Conservation (phyloP, 2,113 vertebrate species). For the Esox niger region DNA sequence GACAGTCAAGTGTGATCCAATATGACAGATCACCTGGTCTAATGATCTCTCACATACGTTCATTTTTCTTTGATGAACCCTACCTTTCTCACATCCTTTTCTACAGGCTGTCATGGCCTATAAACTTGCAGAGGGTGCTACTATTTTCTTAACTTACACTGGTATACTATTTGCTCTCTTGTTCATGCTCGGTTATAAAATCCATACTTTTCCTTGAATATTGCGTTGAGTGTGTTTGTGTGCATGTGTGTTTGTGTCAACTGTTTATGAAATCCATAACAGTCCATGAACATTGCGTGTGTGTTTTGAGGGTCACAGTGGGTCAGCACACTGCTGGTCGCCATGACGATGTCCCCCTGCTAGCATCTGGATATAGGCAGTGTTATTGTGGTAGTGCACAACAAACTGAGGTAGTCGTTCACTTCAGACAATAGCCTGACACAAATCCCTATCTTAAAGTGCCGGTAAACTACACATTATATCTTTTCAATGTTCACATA, state of each 20-base stretch:
- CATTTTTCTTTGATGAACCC: background rate
- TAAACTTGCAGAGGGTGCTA: background rate
- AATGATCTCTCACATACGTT: background rate
- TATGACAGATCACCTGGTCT: background rate
- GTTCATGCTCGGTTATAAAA: background rate
- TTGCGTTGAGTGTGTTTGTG: background rate
- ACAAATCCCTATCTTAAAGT: too few species aligned
- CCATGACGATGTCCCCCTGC: background rate
- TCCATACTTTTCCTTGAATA: background rate
- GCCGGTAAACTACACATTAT: too few species aligned
- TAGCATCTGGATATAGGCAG: too few species aligned
- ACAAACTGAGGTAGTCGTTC: too few species aligned
- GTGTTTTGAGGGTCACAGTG: background rate
- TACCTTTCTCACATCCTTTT: background rate
- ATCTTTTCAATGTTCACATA: too few species aligned
- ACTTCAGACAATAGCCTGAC: too few species aligned
- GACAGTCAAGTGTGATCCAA: background rate
- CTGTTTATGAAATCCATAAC: background rate
- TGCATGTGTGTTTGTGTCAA: background rate
- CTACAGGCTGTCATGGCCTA: background rate
- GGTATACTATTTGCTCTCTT: background rate
- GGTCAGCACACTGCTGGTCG: background rate
- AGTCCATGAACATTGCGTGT: background rate
- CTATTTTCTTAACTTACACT: background rate
- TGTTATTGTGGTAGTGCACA: too few species aligned